These are phyloP conservation scores for Panthera leo DNA, from an alignment of 2,113 vertebrate species.

Conservation along the genomic window DNA sequence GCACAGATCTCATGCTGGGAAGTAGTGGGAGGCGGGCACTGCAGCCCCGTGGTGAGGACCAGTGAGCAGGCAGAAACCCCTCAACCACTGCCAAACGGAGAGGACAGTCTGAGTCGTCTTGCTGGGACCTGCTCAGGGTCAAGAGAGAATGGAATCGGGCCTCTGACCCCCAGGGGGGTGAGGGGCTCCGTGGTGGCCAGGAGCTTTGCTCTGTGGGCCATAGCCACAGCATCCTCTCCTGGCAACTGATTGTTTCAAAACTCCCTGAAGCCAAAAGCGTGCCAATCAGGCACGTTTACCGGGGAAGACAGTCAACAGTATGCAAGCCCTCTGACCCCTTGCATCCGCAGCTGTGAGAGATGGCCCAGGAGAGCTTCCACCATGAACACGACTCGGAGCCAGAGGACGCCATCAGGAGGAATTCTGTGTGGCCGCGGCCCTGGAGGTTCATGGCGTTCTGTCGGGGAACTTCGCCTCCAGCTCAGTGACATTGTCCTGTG, in stretches of 20 bases:
- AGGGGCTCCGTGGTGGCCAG: background rate
- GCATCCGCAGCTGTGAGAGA: too few species aligned
- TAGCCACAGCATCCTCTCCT: background rate
- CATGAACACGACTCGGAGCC: background rate
- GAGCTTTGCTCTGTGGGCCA: too few species aligned
- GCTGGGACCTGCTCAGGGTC: background rate
- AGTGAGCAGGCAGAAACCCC: background rate
- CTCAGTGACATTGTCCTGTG: background rate
- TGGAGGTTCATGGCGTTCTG: background rate
- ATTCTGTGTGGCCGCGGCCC: accelerated
- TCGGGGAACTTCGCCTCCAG: background rate
- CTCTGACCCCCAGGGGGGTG: accelerated
- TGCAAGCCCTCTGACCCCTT: too few species aligned
- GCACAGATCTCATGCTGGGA: background rate
- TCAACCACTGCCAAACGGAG: background rate
- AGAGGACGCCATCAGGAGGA: accelerated
- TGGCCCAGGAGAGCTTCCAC: background rate
- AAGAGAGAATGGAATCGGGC: background rate
- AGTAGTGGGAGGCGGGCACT: background rate
- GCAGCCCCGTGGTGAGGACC: background rate
- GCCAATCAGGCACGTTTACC: background rate
- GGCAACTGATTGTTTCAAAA: background rate
- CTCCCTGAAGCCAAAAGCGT: background rate
- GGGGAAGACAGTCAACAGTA: background rate
- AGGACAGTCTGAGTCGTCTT: background rate